Base-by-base conservation (phyloP, 1,140 invertebrate genomes). In the Rhyacophila brunnea region DNA sequence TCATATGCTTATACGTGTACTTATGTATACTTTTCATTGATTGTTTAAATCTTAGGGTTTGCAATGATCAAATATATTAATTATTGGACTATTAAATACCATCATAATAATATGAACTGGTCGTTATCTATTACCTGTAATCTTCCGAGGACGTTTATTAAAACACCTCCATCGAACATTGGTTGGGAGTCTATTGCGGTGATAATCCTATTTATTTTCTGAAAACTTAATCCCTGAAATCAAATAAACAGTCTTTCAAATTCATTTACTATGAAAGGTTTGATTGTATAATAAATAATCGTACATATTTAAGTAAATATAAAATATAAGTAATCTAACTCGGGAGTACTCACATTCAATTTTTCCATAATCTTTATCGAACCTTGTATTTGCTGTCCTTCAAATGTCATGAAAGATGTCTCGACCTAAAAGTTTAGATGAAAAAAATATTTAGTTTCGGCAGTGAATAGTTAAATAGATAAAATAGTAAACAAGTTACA, bases 131-230 rank as follows among this genome's bases (percentile, higher is more conserved):
- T 14, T 82, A 95, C 93, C 87, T 96, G 90, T 68, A 97, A 80
- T 80, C 93, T 88, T 68, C 94, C 95, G 59, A 96, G 80, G 34
- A 96, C 94, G 82, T 92, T 93, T 64, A 96, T 93, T 72, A 96
- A 75, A 60, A 97, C 89, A 55, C 95, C 93, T 40, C 94, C 94
- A 80, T 96, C 94, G 70, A 93, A 94, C 84, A 92, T 96, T 36
- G 94, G 95, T 77, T 96, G 95, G 57, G 90, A 93, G 74, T 97
- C 95, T 42, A 96, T 87, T n/a, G 91, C 87, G 52, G 94, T 95
- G 71, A 96, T 89, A 71, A 89, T 83, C 77, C 94, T 87, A 71
- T 86, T 87, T 67, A 97, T 96, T 80, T 94, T 95, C 85, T 95
- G 91, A 83, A 96, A 96, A 58, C 84, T 83, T 75, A 96, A 80